phyloP scores from a whole-genome alignment of 2,888 invertebrate genomes.

The Cremastinae sp. region DNA sequence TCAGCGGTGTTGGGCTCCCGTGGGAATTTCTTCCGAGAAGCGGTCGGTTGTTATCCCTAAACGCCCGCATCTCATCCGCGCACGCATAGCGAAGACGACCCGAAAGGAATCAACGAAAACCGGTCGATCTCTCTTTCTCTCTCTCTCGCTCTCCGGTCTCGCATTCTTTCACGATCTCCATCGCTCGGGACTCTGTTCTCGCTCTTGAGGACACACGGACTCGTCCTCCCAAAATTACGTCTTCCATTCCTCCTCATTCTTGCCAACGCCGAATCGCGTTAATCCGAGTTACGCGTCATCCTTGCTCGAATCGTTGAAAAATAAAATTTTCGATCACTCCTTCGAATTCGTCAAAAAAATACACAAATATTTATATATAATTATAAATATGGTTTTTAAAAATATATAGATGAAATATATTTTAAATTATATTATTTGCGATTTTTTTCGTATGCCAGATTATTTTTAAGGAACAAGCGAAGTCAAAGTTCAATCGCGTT shows the following conservation, averaged over 20 bases:
- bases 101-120: constrained; percentile 42
- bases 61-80: constrained; percentile 61
- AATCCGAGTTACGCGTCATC: constrained; percentile 44
- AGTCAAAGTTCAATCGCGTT: too few species aligned
- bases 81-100: constrained; percentile 50
- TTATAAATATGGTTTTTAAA: too few species aligned
- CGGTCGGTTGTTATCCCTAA: constrained; percentile 58
- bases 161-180: constrained; percentile 63
- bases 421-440: too few species aligned
- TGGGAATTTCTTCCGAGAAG: constrained; percentile 61
- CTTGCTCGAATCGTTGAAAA: constrained; percentile 11
- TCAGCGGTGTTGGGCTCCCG: constrained; percentile 61
- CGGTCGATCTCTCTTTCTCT: constrained; percentile 31
- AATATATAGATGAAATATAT: too few species aligned
- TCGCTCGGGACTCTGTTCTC: constrained; percentile 54
- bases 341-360: too few species aligned
- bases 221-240: constrained; percentile 55
- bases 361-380: too few species aligned
- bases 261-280: constrained; percentile 39
- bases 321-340: too few species aligned
- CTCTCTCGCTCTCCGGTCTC: constrained; percentile 33
- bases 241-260: constrained; percentile 5
- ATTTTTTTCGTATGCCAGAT: too few species aligned
- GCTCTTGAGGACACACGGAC: constrained; percentile 41
- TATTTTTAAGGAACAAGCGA: too few species aligned